Base-by-base conservation (phyloP, 2,113 vertebrate genomes). In the Pica pica region DNA sequence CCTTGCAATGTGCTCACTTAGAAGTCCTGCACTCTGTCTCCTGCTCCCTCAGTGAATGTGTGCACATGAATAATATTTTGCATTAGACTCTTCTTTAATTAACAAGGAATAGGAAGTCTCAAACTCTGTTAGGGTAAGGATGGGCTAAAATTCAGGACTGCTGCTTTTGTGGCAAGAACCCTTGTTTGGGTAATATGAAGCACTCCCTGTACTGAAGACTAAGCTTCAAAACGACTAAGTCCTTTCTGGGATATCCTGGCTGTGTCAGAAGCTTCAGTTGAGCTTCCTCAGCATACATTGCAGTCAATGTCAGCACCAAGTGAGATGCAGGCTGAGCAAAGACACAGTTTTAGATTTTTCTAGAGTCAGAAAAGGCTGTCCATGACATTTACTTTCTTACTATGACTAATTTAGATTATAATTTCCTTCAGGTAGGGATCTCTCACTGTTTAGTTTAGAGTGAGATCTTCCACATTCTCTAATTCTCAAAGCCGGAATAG, bases 1-100 rank as follows among this genome's bases (percentile, higher is more conserved):
- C 5, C 11, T 50, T 30, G 15, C 0, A 0, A 37, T 41, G 13
- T 1, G 2, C 33, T 46, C 6, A 28, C 3, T 63, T 84, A 10
- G 12, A 82, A 71, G 28, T 37, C 31, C 42, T 46, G 10, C 8
- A 6, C 64, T 76, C 23, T 85, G 24, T 11, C 19, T 78, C 11
- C 28, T 84, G 26, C 27, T 82, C 18, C 24, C 41, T 73, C 31
- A 22, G 33, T 17, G 13, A 4, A 1, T 31, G 15, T 52, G n/a
- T 47, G 10, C 11, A 22, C 11, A 4, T 16, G 13, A 33, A 31
- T 23, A 64, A 33, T 18, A 55, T 23, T 68, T 75, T 80, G 23
- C 13, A 67, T 63, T 68, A 67, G 12, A 41, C 7, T 53, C 9
- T 8, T 18, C 6, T n/a, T 65, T 53, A 11, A 23, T 20, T 49